Conservation (phyloP, 2,888 invertebrate genomes). For the Andricus quercusramuli region DNA sequence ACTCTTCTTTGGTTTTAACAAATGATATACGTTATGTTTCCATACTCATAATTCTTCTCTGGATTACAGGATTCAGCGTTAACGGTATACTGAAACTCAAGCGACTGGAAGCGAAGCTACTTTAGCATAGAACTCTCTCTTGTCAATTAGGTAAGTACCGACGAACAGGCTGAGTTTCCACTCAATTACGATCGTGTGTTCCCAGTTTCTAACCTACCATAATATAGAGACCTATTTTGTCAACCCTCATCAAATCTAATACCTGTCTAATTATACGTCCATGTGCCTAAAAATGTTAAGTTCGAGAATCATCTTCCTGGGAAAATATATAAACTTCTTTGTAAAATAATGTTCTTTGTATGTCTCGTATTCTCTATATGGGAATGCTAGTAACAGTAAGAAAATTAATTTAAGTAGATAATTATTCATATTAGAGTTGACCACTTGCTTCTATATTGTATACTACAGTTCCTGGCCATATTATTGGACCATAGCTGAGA, state of each 20-base stretch:
- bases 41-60: background rate
- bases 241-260: slow-evolving; percentile 8
- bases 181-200: slow-evolving; percentile 49
- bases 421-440: background rate
- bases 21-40: background rate
- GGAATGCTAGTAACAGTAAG: background rate
- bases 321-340: too few species aligned
- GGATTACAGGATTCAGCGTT: background rate
- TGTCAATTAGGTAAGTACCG: slow-evolving; percentile 50
- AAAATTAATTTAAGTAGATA: background rate
- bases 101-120: slow-evolving; percentile 27
- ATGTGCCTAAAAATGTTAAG: background rate
- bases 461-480: background rate
- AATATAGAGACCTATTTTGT: slow-evolving; percentile 13
- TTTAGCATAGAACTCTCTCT: slow-evolving; percentile 45
- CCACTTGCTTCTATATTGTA: background rate
- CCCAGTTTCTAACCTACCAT: slow-evolving; percentile 1
- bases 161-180: slow-evolving; percentile 47
- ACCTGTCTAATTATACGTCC: background rate
- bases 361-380: background rate
- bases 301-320: too few species aligned
- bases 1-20: background rate
- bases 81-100: background rate
- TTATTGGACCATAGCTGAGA: too few species aligned
- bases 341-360: too few species aligned